phyloP scores from a whole-genome alignment of 2,113 vertebrate species.

The Syrrhaptes paradoxus region DNA sequence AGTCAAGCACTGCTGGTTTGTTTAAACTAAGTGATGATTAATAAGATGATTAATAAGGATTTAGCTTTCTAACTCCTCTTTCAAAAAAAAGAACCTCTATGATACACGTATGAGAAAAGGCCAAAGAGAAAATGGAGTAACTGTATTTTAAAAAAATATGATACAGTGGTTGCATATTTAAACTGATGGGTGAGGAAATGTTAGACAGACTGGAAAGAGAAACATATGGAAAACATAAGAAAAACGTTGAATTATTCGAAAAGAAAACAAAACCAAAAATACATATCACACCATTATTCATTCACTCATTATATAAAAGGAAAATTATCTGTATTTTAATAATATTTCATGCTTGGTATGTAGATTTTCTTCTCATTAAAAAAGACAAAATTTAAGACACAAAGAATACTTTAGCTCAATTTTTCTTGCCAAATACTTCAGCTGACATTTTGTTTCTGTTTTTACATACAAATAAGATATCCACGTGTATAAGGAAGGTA shows the following conservation, averaged over 20 bases:
- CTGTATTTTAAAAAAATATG: accelerated
- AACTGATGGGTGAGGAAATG: not conserved
- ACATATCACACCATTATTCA: not conserved
- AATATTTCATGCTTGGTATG: not conserved
- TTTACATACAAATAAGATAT: not conserved
- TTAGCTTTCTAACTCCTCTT: not conserved
- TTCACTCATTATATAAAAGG: not conserved
- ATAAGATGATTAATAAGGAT: not conserved
- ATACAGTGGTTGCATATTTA: accelerated
- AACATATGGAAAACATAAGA: not conserved
- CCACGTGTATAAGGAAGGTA: not conserved
- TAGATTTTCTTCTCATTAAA: not conserved
- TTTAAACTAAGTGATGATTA: not conserved
- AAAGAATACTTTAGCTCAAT: not conserved
- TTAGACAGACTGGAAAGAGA: not conserved
- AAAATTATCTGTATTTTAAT: not conserved
- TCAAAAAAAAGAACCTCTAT: not conserved
- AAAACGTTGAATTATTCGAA: not conserved
- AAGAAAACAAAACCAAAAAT: not conserved
- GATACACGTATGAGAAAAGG: not conserved
- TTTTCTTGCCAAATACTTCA: not conserved
- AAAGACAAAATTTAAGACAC: not conserved
- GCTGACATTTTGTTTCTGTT: not conserved
- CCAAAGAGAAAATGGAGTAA: not conserved
- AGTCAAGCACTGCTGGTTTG: not conserved